Evolutionary conservation across 1,140 invertebrate species (phyloP).

Genomic region (Platorchestia sp.): DNA sequence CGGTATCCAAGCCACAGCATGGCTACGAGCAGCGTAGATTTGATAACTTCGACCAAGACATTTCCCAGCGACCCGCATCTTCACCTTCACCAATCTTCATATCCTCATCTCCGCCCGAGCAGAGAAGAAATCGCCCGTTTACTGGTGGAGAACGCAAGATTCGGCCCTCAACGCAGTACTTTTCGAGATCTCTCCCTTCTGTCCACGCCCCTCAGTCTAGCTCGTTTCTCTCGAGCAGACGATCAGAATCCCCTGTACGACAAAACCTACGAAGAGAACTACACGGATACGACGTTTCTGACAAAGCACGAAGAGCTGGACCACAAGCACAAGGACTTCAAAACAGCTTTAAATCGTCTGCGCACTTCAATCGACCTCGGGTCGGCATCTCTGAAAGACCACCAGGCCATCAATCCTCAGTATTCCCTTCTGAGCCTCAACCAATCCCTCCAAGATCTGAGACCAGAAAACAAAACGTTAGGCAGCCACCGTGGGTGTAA

Average conservation of each 20-base stretch:
- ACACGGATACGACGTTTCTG: neutral
- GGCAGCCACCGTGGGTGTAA: conserved; percentile 33
- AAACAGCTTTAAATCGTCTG: conserved; percentile 32
- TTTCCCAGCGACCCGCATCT: conserved; percentile 48
- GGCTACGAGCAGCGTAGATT: conserved; percentile 22
- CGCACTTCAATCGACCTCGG: conserved; percentile 48
- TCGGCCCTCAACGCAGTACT: neutral
- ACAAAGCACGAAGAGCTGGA: conserved; percentile 28
- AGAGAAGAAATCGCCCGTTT: conserved; percentile 33
- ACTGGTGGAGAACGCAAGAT: neutral
- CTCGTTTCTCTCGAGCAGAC: conserved; percentile 6
- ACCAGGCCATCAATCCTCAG: neutral
- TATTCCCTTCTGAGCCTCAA: conserved; percentile 30
- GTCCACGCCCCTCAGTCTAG: conserved; percentile 11
- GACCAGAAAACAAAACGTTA: conserved; percentile 9
- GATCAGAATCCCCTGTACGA: conserved; percentile 16
- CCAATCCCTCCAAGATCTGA: conserved; percentile 41
- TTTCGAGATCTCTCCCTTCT: conserved; percentile 38
- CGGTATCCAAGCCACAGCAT: conserved; percentile 39
- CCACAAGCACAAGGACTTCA: conserved; percentile 19
- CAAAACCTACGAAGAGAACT: neutral
- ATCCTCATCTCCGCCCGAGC: conserved; percentile 36
- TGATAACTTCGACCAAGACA: conserved; percentile 47
- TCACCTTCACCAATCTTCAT: conserved; percentile 53
- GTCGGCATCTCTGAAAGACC: conserved; percentile 21